Evolutionary conservation across 2,888 invertebrate species (phyloP).

Genomic region (Sinohyriopsis cumingii): DNA sequence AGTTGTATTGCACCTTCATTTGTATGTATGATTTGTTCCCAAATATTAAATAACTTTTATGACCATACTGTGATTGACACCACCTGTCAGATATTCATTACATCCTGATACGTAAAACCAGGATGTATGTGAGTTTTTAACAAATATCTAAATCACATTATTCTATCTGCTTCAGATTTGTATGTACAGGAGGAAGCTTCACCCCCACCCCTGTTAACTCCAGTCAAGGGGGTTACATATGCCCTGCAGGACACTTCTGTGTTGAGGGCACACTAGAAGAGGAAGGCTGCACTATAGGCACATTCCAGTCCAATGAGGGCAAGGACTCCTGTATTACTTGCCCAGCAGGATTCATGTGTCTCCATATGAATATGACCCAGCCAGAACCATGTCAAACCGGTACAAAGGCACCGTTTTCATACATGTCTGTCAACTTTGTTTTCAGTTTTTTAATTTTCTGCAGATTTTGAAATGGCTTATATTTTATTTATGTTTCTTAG

Average conservation of each 20-base stretch:
- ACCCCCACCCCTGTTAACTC: constrained; percentile 59
- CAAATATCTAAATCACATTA: background rate
- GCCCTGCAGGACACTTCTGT: constrained; percentile 67
- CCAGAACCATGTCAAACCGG: constrained; percentile 63
- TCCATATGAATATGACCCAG: constrained; percentile 59
- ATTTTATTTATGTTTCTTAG: too few species aligned
- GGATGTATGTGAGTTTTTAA: background rate
- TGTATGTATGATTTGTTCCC: too few species aligned
- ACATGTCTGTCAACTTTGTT: background rate
- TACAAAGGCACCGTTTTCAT: constrained; percentile 21
- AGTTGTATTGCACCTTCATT: too few species aligned
- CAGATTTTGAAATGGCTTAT: too few species aligned
- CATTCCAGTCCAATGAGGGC: constrained; percentile 61
- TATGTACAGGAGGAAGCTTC: constrained; percentile 65
- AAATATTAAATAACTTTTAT: too few species aligned
- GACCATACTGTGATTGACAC: too few species aligned
- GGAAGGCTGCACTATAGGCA: constrained; percentile 64
- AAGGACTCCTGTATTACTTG: constrained; percentile 63
- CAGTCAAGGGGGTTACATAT: constrained; percentile 57
- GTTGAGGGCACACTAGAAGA: constrained; percentile 57
- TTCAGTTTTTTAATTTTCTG: too few species aligned
- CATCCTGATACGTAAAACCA: background rate
- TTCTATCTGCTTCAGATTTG: constrained; percentile 49
- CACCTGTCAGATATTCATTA: too few species aligned
- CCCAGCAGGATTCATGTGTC: constrained; percentile 65